These are phyloP conservation scores for Hyperoplus lanceolatus DNA, from an alignment of 2,797 vertebrate genomes.

Conservation along the genomic window DNA sequence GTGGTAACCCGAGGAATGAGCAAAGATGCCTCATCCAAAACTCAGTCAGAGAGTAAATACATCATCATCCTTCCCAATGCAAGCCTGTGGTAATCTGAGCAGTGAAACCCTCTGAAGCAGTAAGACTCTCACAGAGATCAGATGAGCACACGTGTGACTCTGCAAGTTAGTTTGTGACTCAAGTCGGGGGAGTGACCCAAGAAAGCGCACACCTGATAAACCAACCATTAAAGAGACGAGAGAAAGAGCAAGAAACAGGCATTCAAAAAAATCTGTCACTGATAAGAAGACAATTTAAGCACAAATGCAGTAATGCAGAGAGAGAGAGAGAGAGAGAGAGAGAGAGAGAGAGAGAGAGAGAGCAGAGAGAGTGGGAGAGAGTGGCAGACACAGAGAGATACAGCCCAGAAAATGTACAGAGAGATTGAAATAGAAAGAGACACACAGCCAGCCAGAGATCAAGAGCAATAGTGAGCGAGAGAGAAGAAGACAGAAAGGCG, in stretches of 20 bases:
- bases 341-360: conserved; percentile 50
- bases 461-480: conserved; percentile 44
- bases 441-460: conserved; percentile 49
- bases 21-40: conserved; percentile 39
- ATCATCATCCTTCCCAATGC: conserved; percentile 39
- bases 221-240: conserved; percentile 2
- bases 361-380: conserved; percentile 49
- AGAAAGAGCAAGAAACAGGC: not conserved
- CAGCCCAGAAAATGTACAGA: conserved; percentile 19
- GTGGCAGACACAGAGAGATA: conserved; percentile 19
- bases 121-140: conserved; percentile 74
- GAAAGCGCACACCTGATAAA: conserved; percentile 33
- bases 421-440: conserved; percentile 58
- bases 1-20: conserved; percentile 19
- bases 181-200: conserved; percentile 40
- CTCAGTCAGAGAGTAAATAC: conserved; percentile 42
- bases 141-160: conserved; percentile 54
- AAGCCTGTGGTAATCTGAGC: conserved; percentile 68
- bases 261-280: conserved; percentile 9
- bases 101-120: conserved; percentile 53
- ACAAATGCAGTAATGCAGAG: conserved; percentile 45
- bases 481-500: conserved; percentile 60
- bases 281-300: conserved; percentile 27
- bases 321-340: conserved; percentile 37
- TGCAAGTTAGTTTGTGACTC: conserved; percentile 49